Percentiles rank a stretch among this genome's conserved stretches.
These are phyloP conservation scores for Bradypodion pumilum DNA, from an alignment of 2,797 vertebrate genomes.

Conservation along the genomic window DNA sequence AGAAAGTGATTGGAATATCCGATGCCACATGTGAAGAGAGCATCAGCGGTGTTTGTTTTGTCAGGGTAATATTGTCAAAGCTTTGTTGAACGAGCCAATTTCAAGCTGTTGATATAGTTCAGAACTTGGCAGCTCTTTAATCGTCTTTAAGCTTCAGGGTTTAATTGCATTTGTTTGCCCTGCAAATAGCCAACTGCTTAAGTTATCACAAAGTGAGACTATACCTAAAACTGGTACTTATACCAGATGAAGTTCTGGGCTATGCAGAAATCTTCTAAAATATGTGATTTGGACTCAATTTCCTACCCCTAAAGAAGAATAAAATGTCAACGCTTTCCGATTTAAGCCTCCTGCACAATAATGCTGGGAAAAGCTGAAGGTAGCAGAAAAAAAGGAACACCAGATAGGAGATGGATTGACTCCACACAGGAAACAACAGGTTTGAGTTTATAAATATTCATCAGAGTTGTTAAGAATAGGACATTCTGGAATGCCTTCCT, in stretches of 20 bases:
- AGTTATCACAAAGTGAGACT: constrained; percentile 76
- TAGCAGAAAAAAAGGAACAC: too few species aligned
- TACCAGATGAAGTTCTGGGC: constrained; percentile 68
- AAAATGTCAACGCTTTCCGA: constrained; percentile 43
- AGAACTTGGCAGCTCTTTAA: constrained; percentile 78
- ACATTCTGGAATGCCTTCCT: too few species aligned
- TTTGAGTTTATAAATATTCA: too few species aligned
- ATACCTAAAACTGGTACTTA: constrained; percentile 70
- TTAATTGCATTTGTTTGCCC: constrained; percentile 78
- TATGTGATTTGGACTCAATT: constrained; percentile 31
- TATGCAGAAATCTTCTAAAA: constrained; percentile 63
- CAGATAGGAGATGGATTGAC: too few species aligned
- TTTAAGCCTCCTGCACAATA: constrained; percentile 12
- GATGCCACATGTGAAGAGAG: neutral
- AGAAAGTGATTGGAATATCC: constrained; percentile 16
- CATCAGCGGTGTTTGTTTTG: constrained; percentile 69
- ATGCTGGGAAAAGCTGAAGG: neutral
- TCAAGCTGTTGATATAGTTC: constrained; percentile 77
- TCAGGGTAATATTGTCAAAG: constrained; percentile 67
- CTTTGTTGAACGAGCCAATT: constrained; percentile 74
- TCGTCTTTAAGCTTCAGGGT: constrained; percentile 76
- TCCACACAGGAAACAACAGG: too few species aligned
- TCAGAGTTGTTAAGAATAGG: too few species aligned
- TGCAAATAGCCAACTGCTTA: constrained; percentile 76
- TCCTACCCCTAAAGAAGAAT: constrained; percentile 32